Conservation (phyloP, 23 tunicate species). For the Trididemnum nubilum region DNA sequence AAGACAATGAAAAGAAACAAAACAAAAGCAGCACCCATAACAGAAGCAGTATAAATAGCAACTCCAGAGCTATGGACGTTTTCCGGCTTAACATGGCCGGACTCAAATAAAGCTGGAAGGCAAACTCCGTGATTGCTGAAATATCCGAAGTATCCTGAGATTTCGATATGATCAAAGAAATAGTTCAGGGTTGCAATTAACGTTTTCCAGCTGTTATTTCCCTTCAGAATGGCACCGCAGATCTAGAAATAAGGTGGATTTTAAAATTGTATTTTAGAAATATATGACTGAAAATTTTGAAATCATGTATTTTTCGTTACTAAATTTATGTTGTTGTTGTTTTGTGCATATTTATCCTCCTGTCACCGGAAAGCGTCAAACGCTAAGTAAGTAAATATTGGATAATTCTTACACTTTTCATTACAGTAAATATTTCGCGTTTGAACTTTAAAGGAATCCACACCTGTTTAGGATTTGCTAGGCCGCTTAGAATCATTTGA, state of each 20-base stretch:
- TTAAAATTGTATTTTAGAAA: too few relatives aligned
- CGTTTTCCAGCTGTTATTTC: neutral
- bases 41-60: conserved; percentile 15
- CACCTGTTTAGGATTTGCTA: too few relatives aligned
- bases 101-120: conserved; percentile 28
- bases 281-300: too few relatives aligned
- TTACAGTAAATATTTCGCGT: too few relatives aligned
- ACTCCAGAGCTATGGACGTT: neutral
- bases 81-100: neutral
- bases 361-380: too few relatives aligned
- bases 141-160: conserved; percentile 41
- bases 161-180: neutral
- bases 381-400: too few relatives aligned
- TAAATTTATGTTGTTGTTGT: too few relatives aligned
- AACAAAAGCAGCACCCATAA: conserved; percentile 31
- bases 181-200: neutral
- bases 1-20: conserved; percentile 30
- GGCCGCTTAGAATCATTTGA: too few relatives aligned
- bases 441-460: too few relatives aligned
- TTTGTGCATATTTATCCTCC: too few relatives aligned
- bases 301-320: too few relatives aligned
- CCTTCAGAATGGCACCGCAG: neutral
- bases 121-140: conserved; percentile 53
- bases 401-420: too few relatives aligned
- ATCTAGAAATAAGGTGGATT: neutral